phyloP scores from a whole-genome alignment of 2,888 invertebrate genomes.

The Harpalus rufipes region DNA sequence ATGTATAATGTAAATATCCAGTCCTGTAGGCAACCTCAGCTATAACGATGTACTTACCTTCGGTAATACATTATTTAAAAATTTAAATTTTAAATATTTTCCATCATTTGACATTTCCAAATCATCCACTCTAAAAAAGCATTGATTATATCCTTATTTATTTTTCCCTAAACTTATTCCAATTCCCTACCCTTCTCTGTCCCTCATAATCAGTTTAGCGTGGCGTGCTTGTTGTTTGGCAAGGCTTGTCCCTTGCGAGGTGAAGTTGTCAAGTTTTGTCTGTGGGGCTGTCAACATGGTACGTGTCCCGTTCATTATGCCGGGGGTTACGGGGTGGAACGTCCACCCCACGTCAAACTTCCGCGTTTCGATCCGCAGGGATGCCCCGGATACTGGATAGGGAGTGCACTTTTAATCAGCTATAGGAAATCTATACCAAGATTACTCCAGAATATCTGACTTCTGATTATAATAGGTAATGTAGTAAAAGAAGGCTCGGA shows the following conservation, averaged over 20 bases:
- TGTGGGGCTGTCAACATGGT: slow-evolving; percentile 52
- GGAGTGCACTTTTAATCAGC: slow-evolving; percentile 25
- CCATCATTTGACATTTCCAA: neutral
- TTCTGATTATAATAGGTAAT: neutral
- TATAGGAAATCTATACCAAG: neutral
- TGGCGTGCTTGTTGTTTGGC: slow-evolving; percentile 20
- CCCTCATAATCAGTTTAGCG: slow-evolving; percentile 40
- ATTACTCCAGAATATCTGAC: neutral
- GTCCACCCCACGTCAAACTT: slow-evolving; percentile 24
- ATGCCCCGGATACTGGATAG: slow-evolving; percentile 8
- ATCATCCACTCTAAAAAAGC: neutral
- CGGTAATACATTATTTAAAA: too few relatives aligned
- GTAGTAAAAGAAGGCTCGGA: neutral
- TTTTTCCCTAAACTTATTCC: neutral
- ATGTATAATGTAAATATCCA: too few relatives aligned
- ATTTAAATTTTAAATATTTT: too few relatives aligned
- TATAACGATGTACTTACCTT: too few relatives aligned
- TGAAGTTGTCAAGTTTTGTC: slow-evolving; percentile 58
- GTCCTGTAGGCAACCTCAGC: too few relatives aligned
- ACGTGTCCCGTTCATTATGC: slow-evolving; percentile 56
- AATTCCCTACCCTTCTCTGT: neutral
- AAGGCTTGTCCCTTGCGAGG: slow-evolving; percentile 32
- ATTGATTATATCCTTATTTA: neutral
- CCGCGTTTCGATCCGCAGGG: slow-evolving; percentile 11
- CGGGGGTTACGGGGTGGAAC: neutral